Percentiles rank a stretch among this genome's conserved stretches.
These are phyloP conservation scores for Andrena flavipes DNA, from an alignment of 2,888 invertebrate species.

Conservation along the genomic window DNA sequence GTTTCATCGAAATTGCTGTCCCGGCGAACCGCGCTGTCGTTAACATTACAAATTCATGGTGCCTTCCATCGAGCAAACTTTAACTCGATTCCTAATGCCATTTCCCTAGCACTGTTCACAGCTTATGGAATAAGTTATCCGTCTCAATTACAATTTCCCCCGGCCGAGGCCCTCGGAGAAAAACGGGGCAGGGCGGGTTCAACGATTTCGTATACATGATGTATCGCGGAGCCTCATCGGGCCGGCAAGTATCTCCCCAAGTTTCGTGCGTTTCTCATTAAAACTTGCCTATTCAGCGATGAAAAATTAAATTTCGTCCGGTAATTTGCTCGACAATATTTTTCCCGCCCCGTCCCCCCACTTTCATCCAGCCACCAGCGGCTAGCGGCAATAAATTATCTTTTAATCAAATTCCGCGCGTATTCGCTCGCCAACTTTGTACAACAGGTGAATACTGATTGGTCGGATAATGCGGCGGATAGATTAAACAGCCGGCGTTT, in stretches of 20 bases:
- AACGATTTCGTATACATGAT: constrained; percentile 39
- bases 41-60: background rate
- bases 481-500: constrained; percentile 29
- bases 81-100: background rate
- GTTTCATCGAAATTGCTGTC: background rate
- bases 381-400: constrained; percentile 37
- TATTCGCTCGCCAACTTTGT: background rate
- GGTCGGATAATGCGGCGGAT: constrained; percentile 2
- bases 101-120: background rate
- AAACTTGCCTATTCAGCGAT: constrained; percentile 49
- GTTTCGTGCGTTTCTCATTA: constrained; percentile 46
- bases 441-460: constrained; percentile 15
- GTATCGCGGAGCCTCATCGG: constrained; percentile 8
- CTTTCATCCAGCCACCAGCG: too few species aligned
- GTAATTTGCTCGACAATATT: constrained; percentile 40
- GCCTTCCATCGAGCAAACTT: background rate
- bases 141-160: constrained; percentile 5
- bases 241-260: constrained; percentile 20
- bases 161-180: background rate
- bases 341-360: background rate
- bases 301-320: constrained; percentile 45
- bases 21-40: background rate
- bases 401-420: constrained; percentile 25
- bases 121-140: background rate
- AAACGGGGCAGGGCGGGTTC: background rate